These are phyloP conservation scores for Lagria hirta DNA, from an alignment of 2,888 invertebrate species.

Conservation along the genomic window DNA sequence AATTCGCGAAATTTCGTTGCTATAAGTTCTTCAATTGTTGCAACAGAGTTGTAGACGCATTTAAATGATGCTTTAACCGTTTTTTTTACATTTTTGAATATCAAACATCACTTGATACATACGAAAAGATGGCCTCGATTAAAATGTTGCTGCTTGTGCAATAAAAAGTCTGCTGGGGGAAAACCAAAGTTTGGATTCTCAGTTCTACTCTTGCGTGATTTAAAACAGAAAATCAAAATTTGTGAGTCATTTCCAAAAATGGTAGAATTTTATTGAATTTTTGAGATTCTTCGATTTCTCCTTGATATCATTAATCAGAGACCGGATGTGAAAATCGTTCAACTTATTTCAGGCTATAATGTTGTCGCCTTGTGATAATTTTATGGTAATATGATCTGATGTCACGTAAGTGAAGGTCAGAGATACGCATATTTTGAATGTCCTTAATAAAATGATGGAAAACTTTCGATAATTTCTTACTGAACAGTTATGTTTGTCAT, in stretches of 20 bases:
- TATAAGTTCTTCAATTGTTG: slow-evolving; percentile 7
- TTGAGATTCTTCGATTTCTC: too few species aligned
- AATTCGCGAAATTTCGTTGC: slow-evolving; percentile 8
- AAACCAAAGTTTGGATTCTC: slow-evolving; percentile 19
- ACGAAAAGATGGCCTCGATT: slow-evolving; percentile 22
- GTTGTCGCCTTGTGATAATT: too few species aligned
- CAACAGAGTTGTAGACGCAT: slow-evolving; percentile 10
- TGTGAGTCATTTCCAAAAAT: too few species aligned
- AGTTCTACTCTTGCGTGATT: slow-evolving; percentile 4
- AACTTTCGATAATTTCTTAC: too few species aligned
- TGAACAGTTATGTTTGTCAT: too few species aligned
- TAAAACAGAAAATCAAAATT: slow-evolving; percentile 12
- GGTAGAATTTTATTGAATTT: too few species aligned
- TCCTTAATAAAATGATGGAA: too few species aligned
- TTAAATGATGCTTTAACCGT: slow-evolving; percentile 7
- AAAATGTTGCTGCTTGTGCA: slow-evolving; percentile 20
- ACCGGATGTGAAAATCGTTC: too few species aligned
- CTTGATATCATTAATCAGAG: too few species aligned
- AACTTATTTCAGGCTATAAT: too few species aligned
- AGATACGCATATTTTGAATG: slow-evolving; percentile 12
- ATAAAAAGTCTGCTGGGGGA: slow-evolving; percentile 16
- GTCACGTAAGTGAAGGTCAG: slow-evolving; percentile 15
- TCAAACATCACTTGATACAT: slow-evolving; percentile 13
- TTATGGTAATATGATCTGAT: slow-evolving; percentile 12
- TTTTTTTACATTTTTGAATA: slow-evolving; percentile 4